Conservation (phyloP, 2,797 vertebrate species). For the Cheirogaleus major region DNA sequence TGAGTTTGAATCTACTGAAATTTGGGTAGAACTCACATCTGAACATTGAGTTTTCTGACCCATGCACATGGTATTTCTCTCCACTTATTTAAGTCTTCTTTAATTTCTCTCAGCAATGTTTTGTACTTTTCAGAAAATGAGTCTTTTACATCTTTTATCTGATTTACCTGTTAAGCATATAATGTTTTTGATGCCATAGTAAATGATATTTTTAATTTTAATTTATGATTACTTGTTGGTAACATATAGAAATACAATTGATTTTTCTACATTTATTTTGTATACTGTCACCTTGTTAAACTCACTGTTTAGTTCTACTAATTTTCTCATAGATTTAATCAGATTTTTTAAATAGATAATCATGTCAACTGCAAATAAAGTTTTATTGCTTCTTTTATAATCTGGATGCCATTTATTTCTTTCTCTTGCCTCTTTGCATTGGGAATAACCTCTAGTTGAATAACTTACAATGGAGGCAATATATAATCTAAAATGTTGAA, state of each 20-base stretch:
- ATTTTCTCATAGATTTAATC: neutral
- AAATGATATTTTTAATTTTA: neutral
- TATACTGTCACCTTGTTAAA: neutral
- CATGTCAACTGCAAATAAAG: neutral
- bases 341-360: neutral
- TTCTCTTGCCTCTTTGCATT: neutral
- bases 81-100: neutral
- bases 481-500: neutral
- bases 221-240: neutral
- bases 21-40: neutral
- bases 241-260: neutral
- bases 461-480: neutral
- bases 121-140: neutral
- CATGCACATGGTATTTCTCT: neutral
- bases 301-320: neutral
- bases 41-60: neutral
- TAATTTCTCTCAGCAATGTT: neutral
- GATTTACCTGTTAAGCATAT: neutral
- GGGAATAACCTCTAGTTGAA: neutral
- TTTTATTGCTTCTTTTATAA: neutral
- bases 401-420: neutral
- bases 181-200: neutral
- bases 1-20: neutral
- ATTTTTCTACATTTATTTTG: neutral
- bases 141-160: neutral